A percentile compares a stretch with the other conserved stretches of the same genome.
Conservation (phyloP, 1,140 invertebrate genomes). For the Drosophila pseudoobscura region DNA sequence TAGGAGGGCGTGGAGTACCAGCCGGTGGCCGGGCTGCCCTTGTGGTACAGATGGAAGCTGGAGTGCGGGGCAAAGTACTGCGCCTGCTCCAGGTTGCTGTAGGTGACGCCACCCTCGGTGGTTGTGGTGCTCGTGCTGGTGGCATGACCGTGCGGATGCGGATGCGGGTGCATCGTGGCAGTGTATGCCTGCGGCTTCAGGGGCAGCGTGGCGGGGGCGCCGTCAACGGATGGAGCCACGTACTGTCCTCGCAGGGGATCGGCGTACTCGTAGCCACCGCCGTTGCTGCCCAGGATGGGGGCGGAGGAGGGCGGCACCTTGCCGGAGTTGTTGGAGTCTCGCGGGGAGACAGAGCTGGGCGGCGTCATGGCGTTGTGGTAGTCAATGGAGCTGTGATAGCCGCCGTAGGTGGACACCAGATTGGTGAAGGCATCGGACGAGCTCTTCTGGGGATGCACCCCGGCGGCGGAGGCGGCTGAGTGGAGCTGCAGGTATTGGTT, state of each 20-base stretch:
- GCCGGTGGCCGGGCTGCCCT: constrained; percentile 85
- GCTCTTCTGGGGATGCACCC: constrained; percentile 71
- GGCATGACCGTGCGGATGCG: constrained; percentile 83
- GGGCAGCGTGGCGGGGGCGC: constrained; percentile 88
- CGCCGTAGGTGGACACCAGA: constrained; percentile 86
- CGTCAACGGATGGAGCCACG: constrained; percentile 74
- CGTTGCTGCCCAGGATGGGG: constrained; percentile 85
- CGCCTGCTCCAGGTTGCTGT: constrained; percentile 88
- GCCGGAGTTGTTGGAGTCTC: constrained; percentile 85
- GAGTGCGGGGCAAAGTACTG: constrained; percentile 93
- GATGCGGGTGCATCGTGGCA: constrained; percentile 79
- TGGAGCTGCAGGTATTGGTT: constrained; percentile 88
- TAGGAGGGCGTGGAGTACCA: constrained; percentile 92
- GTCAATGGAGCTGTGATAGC: constrained; percentile 88
- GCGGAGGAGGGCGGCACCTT: constrained; percentile 89
- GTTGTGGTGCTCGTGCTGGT: constrained; percentile 76
- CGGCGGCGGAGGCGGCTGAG: constrained; percentile 84
- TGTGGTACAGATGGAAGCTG: constrained; percentile 95
- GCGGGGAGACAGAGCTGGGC: constrained; percentile 95
- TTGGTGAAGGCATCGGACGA: constrained; percentile 86
- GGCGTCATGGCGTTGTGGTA: constrained; percentile 97
- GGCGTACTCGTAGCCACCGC: constrained; percentile 74
- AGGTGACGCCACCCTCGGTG: constrained; percentile 86
- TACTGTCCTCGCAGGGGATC: constrained; percentile 76
- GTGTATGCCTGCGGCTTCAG: constrained; percentile 96